phyloP scores from a whole-genome alignment of 1,140 invertebrate species.

The Macrosteles quadrilineatus region DNA sequence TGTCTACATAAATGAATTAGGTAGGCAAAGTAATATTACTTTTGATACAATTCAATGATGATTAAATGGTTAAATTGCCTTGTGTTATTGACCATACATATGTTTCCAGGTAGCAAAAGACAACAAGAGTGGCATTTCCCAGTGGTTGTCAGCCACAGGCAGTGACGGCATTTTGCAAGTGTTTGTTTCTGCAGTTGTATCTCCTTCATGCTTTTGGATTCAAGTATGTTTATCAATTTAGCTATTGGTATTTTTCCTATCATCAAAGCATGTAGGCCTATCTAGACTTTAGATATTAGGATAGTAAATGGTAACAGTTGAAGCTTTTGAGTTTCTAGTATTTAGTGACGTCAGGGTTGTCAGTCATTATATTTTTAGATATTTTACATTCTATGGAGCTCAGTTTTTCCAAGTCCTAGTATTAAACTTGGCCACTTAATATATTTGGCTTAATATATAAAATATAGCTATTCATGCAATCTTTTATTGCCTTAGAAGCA shows the following conservation, averaged over 20 bases:
- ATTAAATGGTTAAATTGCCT: not conserved
- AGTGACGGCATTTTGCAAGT: slow-evolving; percentile 68
- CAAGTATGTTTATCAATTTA: slow-evolving; percentile 62
- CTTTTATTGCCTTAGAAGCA: too few species aligned
- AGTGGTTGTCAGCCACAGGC: slow-evolving; percentile 10
- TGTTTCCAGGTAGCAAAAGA: not conserved
- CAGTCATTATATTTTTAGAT: too few species aligned
- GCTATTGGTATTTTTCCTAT: not conserved
- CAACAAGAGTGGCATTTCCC: too few species aligned
- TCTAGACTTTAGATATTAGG: not conserved
- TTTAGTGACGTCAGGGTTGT: not conserved
- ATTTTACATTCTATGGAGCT: too few species aligned
- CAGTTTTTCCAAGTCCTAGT: too few species aligned
- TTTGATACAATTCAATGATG: too few species aligned
- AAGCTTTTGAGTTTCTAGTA: not conserved
- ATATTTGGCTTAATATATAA: too few species aligned
- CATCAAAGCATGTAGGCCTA: not conserved
- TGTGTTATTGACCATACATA: not conserved
- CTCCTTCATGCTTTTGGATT: slow-evolving; percentile 81
- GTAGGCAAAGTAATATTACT: too few species aligned
- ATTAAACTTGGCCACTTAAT: too few species aligned
- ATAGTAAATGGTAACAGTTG: not conserved
- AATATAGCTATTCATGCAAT: too few species aligned
- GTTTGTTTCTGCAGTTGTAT: slow-evolving; percentile 76
- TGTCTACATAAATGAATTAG: too few species aligned